These are phyloP conservation scores for Andrena bicolor DNA, from an alignment of 2,888 invertebrate species.

Conservation along the genomic window DNA sequence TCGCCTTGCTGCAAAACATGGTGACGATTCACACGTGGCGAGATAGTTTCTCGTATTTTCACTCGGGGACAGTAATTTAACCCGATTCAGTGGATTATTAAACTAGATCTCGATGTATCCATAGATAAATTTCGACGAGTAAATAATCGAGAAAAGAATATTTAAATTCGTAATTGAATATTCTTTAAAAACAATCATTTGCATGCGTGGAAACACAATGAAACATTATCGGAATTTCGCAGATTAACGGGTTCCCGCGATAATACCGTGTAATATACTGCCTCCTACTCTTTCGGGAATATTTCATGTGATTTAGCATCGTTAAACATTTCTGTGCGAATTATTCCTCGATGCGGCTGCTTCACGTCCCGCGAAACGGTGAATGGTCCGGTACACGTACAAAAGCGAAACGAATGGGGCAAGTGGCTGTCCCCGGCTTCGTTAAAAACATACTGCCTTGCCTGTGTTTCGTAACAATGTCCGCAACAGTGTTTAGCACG, in stretches of 20 bases:
- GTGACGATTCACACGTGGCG: not conserved
- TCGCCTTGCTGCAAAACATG: not conserved
- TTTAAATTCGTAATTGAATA: not conserved
- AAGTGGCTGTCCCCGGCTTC: too few species aligned
- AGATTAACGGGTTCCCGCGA: not conserved
- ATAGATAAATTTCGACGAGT: too few species aligned
- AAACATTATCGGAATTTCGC: not conserved
- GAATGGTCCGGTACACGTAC: too few species aligned
- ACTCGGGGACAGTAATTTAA: too few species aligned
- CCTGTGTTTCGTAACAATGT: too few species aligned
- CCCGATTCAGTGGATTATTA: too few species aligned
- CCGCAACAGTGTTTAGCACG: not conserved
- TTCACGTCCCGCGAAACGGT: too few species aligned
- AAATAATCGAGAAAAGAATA: too few species aligned
- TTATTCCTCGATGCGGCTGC: too few species aligned
- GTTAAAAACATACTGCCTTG: too few species aligned
- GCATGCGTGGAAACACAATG: constrained; percentile 1
- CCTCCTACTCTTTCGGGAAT: not conserved
- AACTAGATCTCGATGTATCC: too few species aligned
- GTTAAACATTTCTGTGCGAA: not conserved
- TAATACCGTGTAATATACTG: not conserved
- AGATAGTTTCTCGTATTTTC: not conserved
- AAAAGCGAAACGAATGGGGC: too few species aligned
- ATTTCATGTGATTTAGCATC: not conserved
- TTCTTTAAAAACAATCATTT: not conserved